Conservation (phyloP, 1,140 invertebrate genomes). For the Bombus huntii region DNA sequence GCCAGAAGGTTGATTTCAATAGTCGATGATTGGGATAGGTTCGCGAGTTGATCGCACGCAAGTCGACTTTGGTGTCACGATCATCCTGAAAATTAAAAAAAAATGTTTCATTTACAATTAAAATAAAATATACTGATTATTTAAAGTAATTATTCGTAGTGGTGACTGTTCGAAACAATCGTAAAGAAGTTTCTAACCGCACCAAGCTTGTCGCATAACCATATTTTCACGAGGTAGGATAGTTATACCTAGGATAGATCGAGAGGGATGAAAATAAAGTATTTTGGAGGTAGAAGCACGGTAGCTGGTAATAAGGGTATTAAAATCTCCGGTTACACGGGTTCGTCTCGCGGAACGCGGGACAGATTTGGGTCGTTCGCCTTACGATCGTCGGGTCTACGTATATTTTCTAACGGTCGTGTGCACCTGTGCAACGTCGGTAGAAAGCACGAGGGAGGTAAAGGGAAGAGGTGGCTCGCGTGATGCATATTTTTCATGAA, state of each 20-base stretch:
- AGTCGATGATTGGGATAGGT: no score
- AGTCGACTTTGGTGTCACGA: no score
- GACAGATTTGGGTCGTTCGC: conserved; percentile 79
- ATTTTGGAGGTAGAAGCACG: neutral
- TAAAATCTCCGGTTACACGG: conserved; percentile 16
- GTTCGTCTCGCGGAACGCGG: conserved; percentile 16
- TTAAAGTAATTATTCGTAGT: fast-evolving
- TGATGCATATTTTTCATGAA: conserved; percentile 80
- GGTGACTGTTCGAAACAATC: neutral
- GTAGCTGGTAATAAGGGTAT: conserved; percentile 12
- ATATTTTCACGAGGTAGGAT: neutral
- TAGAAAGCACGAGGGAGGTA: neutral
- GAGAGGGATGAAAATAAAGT: neutral
- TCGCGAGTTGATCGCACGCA: neutral
- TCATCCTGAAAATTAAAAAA: no score
- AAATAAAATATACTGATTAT: no score
- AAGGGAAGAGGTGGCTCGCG: conserved; percentile 73
- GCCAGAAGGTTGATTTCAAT: neutral
- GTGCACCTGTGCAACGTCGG: conserved; percentile 22
- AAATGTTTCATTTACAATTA: no score
- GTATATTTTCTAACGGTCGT: neutral
- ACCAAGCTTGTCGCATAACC: neutral
- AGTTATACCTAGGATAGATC: neutral
- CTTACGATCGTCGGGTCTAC: conserved; percentile 71
- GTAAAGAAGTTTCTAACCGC: no score